Evolutionary conservation across 2,797 vertebrate species (phyloP), one percentile per base, ranked within the genome.

Genomic region (Masticophis lateralis): DNA sequence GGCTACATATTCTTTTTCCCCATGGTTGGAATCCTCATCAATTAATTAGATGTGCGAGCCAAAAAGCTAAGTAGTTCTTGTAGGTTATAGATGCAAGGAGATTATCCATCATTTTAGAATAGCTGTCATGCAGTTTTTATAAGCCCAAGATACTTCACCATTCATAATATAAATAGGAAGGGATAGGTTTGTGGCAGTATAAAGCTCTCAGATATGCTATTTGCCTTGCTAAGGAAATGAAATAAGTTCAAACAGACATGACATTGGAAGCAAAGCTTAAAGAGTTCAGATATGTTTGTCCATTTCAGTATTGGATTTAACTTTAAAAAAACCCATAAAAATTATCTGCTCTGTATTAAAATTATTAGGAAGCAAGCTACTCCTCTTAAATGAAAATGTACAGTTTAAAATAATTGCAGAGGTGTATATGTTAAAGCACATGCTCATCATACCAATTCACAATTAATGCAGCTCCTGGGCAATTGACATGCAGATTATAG

Each of bases 401-500:
- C 61, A 87, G 18, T 91, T 74, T 60, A 87, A 87, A 91, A 59
- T 92, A 86, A 96, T 95, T 95, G 96, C 93, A 57, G 59, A 11
- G 66, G 37, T 9, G 90, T 4, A 93, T 53, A 93, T 94, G 91
- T 94, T 96, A 97, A 93, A 94, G 32, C 57, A 95, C 92, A 55
- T 59, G 90, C 88, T 93, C 92, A 32, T 92, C 25, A 88, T 95
- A 95, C 53, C 37, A 59, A 0, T 0, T 79, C 59, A 74, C 94
- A 88, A 90, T 93, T 96, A 96, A 95, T 94, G 95, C 92, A 93
- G 90, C 87, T 91, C 94, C 93, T 79, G 89, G 14, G 51, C 63
- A 88, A 93, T 95, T 93, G 92, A 90, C 87, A 95, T 93, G 90
- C 89, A 94, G 93, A 96, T 94, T 91, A 86, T 94, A 94, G 55